phyloP scores from a whole-genome alignment of 2,113 vertebrate genomes.

The Pseudorectes ferrugineus region DNA sequence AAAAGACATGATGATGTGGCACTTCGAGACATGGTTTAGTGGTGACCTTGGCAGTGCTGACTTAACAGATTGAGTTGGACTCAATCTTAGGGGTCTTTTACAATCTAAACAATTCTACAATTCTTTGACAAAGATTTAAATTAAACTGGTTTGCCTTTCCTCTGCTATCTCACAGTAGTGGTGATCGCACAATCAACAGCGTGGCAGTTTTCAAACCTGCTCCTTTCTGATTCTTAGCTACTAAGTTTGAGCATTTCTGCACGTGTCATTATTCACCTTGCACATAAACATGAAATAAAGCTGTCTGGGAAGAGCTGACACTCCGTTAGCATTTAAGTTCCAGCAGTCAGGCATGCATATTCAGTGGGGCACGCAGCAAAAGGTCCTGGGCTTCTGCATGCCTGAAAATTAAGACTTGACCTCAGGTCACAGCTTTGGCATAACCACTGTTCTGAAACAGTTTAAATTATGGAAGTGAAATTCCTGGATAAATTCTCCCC shows the following conservation, averaged over 20 bases:
- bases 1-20: neutral
- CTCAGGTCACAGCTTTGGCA: neutral
- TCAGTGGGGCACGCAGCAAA: neutral
- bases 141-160: neutral
- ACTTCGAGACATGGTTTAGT: fast-evolving
- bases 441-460: neutral
- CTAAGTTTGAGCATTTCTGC: neutral
- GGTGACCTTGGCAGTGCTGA: neutral
- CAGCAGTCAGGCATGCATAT: fast-evolving
- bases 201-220: neutral
- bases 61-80: neutral
- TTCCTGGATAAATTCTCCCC: neutral
- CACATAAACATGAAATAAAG: neutral
- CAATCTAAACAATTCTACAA: neutral
- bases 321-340: neutral
- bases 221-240: neutral
- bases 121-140: neutral
- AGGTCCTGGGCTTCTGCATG: neutral
- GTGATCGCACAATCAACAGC: neutral
- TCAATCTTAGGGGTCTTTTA: neutral
- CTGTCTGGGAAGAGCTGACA: neutral
- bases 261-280: neutral
- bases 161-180: neutral
- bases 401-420: neutral
- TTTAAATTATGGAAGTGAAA: neutral